Base-by-base conservation (phyloP, 2,113 vertebrate genomes). In the Vulpes ferrilata region DNA sequence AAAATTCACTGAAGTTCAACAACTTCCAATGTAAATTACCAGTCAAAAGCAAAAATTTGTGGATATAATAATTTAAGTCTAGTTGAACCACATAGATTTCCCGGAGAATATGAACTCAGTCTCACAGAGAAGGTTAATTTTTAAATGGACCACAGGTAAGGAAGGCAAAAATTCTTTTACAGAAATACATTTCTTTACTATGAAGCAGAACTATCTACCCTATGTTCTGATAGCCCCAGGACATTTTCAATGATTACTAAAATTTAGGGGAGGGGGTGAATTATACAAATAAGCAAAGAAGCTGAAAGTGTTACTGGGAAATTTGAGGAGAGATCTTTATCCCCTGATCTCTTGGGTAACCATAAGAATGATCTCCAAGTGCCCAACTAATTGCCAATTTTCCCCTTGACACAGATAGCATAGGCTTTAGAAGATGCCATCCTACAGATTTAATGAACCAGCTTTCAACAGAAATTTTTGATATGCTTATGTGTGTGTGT, bases 1-100 rank as follows among this genome's bases (percentile, higher is more conserved):
- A 81, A 97, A 89, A 88, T 48, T 88, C 57, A 88, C 71, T 65
- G 84, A 87, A 78, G 10, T 67, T 73, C 69, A 96, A 95, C 7
- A 11, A 55, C 43, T 85, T 92, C 19, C 48, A 88, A 88, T 84
- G 43, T 87, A 92, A 93, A 76, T 59, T 92, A 48, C 1, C 30
- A 88, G 69, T 32, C 65, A 81, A 90, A 87, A 93, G 22, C 27
- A 95, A 43, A 91, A 82, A 53, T 57, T 25, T 95, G 62, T 90
- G 38, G 81, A 87, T 5, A 51, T 57, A 92, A 2, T 59, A 17
- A 81, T 12, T 90, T 97, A 81, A 85, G 53, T 78, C 38, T 64
- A 91, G 30, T 53, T 96, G 48, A 96, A 79, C 71, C 90, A 16
- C 22, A 87, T 32, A 94, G 11, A 35, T 32, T 87, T 95, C 71